A percentile compares a stretch with the other conserved stretches of the same genome.
Evolutionary conservation across 2,797 vertebrate species (phyloP).

Genomic region (Danio jaintianensis): DNA sequence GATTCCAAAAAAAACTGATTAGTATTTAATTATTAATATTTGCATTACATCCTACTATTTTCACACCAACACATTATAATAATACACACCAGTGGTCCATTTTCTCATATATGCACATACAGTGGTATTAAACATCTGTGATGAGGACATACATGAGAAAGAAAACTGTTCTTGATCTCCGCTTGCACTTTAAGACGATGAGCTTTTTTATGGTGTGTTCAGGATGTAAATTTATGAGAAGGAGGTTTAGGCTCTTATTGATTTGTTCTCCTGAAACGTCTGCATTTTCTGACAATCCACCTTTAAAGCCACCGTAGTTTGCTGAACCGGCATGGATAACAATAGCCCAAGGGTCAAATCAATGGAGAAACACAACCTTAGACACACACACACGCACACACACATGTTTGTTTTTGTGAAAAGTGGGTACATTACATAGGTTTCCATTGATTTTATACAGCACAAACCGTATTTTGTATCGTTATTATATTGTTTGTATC

Average conservation of each 20-base stretch:
- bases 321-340: conserved; percentile 41
- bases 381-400: conserved; percentile 42
- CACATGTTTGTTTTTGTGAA: no score
- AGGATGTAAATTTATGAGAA: conserved; percentile 54
- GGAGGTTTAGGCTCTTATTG: conserved; percentile 26
- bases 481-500: no score
- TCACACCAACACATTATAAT: not conserved
- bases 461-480: no score
- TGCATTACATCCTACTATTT: no score
- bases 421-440: no score
- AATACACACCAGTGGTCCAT: not conserved
- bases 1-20: no score
- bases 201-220: conserved; percentile 26
- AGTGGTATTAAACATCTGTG: not conserved
- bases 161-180: conserved; percentile 14
- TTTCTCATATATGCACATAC: not conserved
- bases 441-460: no score
- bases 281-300: conserved; percentile 27
- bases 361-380: conserved; percentile 44
- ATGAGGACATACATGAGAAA: not conserved
- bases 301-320: conserved; percentile 41
- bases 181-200: conserved; percentile 1
- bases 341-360: conserved; percentile 45
- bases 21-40: no score
- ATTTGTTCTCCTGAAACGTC: conserved; percentile 41